These are phyloP conservation scores for Polyommatus iphigenia DNA, from an alignment of 2,888 invertebrate species.

Conservation along the genomic window DNA sequence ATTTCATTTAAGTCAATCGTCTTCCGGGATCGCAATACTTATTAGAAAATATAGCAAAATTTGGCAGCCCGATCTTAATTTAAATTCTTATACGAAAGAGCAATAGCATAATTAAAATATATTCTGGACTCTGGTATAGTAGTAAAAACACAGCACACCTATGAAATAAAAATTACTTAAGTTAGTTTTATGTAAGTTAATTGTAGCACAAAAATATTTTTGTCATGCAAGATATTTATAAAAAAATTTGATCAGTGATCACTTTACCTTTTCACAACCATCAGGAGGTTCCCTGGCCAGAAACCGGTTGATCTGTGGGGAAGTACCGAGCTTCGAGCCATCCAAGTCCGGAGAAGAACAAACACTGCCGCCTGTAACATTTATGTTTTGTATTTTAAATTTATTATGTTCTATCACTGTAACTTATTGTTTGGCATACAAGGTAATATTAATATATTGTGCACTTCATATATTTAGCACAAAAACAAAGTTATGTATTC, in stretches of 20 bases:
- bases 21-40: too few species aligned
- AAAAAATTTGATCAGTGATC: background rate
- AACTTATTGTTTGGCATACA: background rate
- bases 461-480: too few species aligned
- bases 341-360: constrained; percentile 89
- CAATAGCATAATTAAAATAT: background rate
- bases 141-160: background rate
- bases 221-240: background rate
- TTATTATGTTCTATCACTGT: background rate
- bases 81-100: background rate
- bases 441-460: background rate
- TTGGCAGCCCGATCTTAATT: too few species aligned
- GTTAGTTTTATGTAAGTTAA: background rate
- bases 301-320: constrained; percentile 92
- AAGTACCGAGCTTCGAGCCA: constrained; percentile 85
- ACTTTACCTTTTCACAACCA: constrained; percentile 89
- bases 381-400: background rate
- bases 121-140: background rate
- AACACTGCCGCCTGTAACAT: constrained; percentile 83
- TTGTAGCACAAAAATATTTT: too few species aligned
- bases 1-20: too few species aligned
- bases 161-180: background rate
- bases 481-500: too few species aligned
- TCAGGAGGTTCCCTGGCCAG: constrained; percentile 93
- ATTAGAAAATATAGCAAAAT: too few species aligned